Evolutionary conservation across 2,113 vertebrate genomes (phyloP), one percentile per base, ranked within the genome.

Genomic region (Pavo muticus): DNA sequence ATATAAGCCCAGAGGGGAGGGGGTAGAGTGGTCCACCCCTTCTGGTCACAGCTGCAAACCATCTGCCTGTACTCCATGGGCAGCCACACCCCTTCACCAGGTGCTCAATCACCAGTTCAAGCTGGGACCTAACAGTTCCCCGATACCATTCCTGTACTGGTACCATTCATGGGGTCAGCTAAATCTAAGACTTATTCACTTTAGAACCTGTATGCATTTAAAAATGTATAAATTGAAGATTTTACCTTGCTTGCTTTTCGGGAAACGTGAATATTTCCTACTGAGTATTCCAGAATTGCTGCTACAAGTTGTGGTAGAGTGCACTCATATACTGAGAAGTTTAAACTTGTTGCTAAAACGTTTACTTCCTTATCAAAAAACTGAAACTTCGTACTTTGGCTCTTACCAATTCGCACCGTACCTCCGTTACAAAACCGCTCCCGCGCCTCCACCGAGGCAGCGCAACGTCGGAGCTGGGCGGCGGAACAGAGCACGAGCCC

Each of bases 191-290:
- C 27, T 54, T 54, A 4, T 2, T 44, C 21, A 4, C 64, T 39
- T 68, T 67, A 45, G 35, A 45, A 35, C 30, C 45, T 48, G 14
- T 0, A 15, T 6, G 0, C 5, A 1, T 10, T 30, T 35, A 1
- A 48, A 54, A 45, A 13, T 6, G 39, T 21, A 85, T 61, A 16
- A 30, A 4, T 15, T 21, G 12, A 29, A 40, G 15, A 42, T 7
- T 57, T 87, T 94, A 96, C 96, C 90, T 96, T 60, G 52, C 39
- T 90, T 91, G 75, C 92, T 85, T 82, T 74, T 92, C 5, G 90
- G 92, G 44, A 93, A 92, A 64, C 35, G 84, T 0, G 23, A 91
- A 45, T 77, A 95, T 84, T 87, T 71, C 76, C 80, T 89, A 90
- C 84, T 54, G 73, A 48, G 39, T 74, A 86, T 60, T 91, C 90